Base-by-base conservation (phyloP, 2,797 vertebrate species). In the Neosilurus hyrtlii region DNA sequence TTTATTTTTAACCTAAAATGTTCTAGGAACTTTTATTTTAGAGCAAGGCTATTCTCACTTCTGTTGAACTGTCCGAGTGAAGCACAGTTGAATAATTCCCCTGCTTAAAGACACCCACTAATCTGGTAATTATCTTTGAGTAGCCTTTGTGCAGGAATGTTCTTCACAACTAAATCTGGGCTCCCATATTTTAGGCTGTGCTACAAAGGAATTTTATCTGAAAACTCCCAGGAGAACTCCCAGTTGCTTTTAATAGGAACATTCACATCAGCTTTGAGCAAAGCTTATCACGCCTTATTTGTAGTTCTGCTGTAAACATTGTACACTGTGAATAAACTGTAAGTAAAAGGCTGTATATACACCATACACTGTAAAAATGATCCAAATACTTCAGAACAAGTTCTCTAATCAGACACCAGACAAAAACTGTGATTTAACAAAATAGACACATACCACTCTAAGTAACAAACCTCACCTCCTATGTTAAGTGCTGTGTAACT, bases 201-300 rank as follows among this genome's bases (percentile, higher is more conserved):
- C n/a, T 62, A 22, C 68, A 62, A 59, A 51, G 67, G 37, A 30
- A 77, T 83, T 66, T 57, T 15, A 65, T 4, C 62, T 37, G 22
- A 24, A 11, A 30, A 18, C 11, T 77, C 63, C 82, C 65, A 0
- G 1, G 35, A 51, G 54, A 77, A 8, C 5, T 16, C 43, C 43
- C 43, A 61, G 74, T 52, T 78, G 74, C 82, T 83, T 77, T 70
- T 83, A 78, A 83, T 83, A 83, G 74, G 24, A 20, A 73, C 43
- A 65, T 14, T 3, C 5, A 63, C 63, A 82, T 35, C 63, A 16
- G 26, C 68, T 63, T 22, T 51, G 35, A 24, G 22, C 52, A n/a
- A 43, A 52, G 62, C 14, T 12, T 30, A 14, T 52, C 49, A 22
- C 18, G 52, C n/a, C 65, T 70, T 49, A 63, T 22, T 2, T 0